Evolutionary conservation across 2,113 vertebrate genomes (phyloP), one percentile per base, ranked within the genome.

Genomic region (Pterocles orientalis): DNA sequence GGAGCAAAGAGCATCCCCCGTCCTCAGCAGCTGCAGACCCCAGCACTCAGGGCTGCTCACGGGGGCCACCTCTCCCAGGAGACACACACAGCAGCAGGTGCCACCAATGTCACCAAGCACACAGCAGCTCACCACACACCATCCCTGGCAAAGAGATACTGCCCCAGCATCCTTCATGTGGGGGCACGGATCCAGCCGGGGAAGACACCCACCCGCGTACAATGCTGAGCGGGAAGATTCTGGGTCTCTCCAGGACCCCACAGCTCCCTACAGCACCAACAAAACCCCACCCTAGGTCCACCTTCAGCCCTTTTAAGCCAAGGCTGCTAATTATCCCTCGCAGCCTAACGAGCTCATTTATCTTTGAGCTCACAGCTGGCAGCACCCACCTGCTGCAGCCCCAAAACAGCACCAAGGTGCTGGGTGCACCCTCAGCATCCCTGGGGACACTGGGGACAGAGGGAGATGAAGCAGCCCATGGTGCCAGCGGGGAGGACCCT

Each of bases 111-210:
- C 50, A 41, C 15, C 20, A 18, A 73, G 36, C 34, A n/a, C 16
- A 1, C 15, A 2, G 25, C 0, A 5, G 31, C 5, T 19, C 69
- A n/a, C 36, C 68, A 14, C 0, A 1, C 14, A 6, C 51, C 33
- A 5, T 3, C 12, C 28, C 12, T 8, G 31, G 43, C 19, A 16
- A 65, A 7, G 29, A 14, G 34, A 31, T 5, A 28, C 26, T 53
- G 18, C 45, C 24, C 15, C 45, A 18, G 31, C 12, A 43, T 9
- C 50, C 31, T 16, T 17, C 65, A 26, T 7, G 3, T 28, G 10
- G 48, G 11, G 14, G 3, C 45, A 19, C 0, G 0, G 31, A 26
- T 18, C n/a, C 53, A 68, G 10, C 66, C 11, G 8, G 10, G 15
- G 8, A 34, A 11, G 10, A 6, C 34, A 7, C n/a, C 41, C 9